Evolutionary conservation across 2,888 invertebrate genomes (phyloP), one percentile per base, ranked within the genome.

Genomic region (Hesperia comma): DNA sequence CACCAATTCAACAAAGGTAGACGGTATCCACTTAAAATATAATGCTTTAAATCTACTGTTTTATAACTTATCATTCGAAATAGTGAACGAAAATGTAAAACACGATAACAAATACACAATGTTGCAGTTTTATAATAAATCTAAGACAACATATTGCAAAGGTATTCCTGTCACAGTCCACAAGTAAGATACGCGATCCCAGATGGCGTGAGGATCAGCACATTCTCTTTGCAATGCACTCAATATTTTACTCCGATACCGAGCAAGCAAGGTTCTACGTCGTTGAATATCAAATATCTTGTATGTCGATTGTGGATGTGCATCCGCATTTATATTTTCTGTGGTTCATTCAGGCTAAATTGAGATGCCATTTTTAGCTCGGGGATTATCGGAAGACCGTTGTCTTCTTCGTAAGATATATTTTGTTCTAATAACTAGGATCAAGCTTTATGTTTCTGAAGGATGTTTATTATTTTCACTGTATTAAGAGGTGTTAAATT

Each of bases 201-300:
- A 49, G 19, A 49, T 49, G 19, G 49, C 49, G 49, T 4, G 17
- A 49, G 19, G 49, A 49, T 49, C 49, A 4, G 49, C 49, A 19
- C 49, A 49, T 49, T 43, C 21, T 32, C 58, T 26, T 49, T 33
- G 60, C 60, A 33, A 60, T 60, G 58, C 58, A 46, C 58, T 32
- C 58, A 60, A 60, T 60, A 46, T 46, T 60, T 60, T 46, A 60
- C 58, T 26, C 1, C 32, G 33, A 46, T 60, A 60, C 32, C 43
- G 43, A 43, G 43, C 6, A 12, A 46, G 46, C 14, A 33, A 60
- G 32, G 58, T 32, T 46, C 32, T 17, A 32, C 58, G 7, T 60
- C 46, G 58, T 32, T 60, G 58, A 46, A 60, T 60, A 60, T 60
- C 58, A 60, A 60, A 60, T 60, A 46, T 46, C 43, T 33, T 10